phyloP scores from a whole-genome alignment of 2,888 invertebrate species.

The Drosophila buzzatii region DNA sequence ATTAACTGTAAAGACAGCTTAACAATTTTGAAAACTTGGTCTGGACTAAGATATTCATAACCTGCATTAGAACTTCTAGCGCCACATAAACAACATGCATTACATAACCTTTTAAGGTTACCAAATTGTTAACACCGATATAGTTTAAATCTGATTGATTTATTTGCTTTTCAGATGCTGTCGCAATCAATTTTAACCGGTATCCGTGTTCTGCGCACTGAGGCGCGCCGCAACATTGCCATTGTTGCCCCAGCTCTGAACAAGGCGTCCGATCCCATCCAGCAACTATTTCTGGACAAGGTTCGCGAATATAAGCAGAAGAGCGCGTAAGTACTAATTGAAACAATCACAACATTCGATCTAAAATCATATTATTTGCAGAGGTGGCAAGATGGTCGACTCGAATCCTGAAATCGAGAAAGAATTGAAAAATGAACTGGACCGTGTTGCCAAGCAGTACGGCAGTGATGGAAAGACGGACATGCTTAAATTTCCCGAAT shows the following conservation, averaged over 20 bases:
- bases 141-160: slow-evolving; percentile 4
- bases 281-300: slow-evolving; percentile 96
- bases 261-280: slow-evolving; percentile 94
- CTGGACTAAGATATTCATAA: neutral
- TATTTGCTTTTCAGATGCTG: slow-evolving; percentile 86
- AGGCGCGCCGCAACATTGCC: slow-evolving; percentile 90
- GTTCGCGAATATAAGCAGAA: slow-evolving; percentile 95
- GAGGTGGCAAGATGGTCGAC: slow-evolving; percentile 94
- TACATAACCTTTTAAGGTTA: slow-evolving; percentile 83
- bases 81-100: slow-evolving; percentile 40
- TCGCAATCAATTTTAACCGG: slow-evolving; percentile 86
- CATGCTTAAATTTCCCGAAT: slow-evolving; percentile 95
- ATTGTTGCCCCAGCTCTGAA: slow-evolving; percentile 89
- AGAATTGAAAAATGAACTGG: slow-evolving; percentile 91
- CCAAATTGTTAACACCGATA: slow-evolving; percentile 24
- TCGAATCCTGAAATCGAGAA: slow-evolving; percentile 91
- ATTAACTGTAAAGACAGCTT: neutral
- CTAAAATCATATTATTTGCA: slow-evolving; percentile 81
- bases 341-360: neutral
- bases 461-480: slow-evolving; percentile 92
- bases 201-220: slow-evolving; percentile 86
- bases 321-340: slow-evolving; percentile 89
- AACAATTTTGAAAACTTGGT: neutral
- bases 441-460: slow-evolving; percentile 91
- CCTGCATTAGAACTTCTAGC: neutral